Conservation (phyloP, 2,113 vertebrate genomes). For the Ciconia stormi region DNA sequence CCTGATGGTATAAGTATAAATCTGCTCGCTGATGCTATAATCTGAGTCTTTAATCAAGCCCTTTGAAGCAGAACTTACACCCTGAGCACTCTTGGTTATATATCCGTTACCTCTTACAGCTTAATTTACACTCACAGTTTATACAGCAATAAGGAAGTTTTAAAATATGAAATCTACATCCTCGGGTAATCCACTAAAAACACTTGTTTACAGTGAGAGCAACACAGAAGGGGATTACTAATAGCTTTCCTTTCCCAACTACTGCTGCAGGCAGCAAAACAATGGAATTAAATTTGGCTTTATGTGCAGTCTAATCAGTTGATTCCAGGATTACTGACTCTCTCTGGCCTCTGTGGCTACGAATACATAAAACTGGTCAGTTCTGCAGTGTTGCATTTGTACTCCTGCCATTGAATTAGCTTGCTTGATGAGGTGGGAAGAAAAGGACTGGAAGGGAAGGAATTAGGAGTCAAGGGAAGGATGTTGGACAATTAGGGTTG, state of each 20-base stretch:
- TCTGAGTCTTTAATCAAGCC: not conserved
- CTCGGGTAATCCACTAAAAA: not conserved
- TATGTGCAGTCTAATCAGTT: not conserved
- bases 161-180: constrained; percentile 9
- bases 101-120: not conserved
- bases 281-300: constrained; percentile 25
- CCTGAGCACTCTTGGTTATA: not conserved
- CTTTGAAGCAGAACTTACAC: not conserved
- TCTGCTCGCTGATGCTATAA: not conserved
- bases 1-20: not conserved
- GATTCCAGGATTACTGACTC: constrained; percentile 5
- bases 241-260: constrained; percentile 21
- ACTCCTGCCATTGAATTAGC: not conserved
- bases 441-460: not conserved
- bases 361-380: not conserved
- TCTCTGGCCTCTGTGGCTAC: not conserved
- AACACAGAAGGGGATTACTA: constrained; percentile 15
- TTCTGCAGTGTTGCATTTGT: not conserved
- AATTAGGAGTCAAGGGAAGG: not conserved
- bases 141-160: not conserved
- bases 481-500: not conserved
- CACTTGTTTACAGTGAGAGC: constrained; percentile 1
- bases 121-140: not conserved
- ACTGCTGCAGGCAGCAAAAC: constrained; percentile 20
- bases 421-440: not conserved